phyloP scores from a whole-genome alignment of 2,797 vertebrate species.

The Schizothorax lantsangensis region DNA sequence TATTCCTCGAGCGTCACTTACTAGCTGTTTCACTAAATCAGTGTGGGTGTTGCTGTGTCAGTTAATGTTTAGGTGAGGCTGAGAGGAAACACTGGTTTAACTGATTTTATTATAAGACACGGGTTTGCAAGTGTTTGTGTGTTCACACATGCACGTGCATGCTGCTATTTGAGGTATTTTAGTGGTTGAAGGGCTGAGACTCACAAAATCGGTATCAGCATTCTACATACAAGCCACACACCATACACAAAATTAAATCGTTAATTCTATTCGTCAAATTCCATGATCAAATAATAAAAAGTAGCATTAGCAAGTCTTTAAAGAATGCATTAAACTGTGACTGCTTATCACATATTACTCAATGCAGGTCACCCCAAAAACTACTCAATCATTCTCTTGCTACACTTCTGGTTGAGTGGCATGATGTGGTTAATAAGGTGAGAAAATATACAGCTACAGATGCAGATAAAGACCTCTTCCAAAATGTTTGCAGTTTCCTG shows the following conservation, averaged over 20 bases:
- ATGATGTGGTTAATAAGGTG: slow-evolving; percentile 28
- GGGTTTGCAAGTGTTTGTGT: not conserved
- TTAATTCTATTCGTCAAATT: not conserved
- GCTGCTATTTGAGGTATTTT: not conserved
- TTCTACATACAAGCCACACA: not conserved
- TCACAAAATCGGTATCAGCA: not conserved
- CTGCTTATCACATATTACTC: not conserved
- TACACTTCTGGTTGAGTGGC: not conserved
- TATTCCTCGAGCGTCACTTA: not conserved
- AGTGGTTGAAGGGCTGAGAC: not conserved
- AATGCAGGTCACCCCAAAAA: not conserved
- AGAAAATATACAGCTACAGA: not conserved
- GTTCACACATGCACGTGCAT: not conserved
- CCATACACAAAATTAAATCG: not conserved
- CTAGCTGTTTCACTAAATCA: not conserved
- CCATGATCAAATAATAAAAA: not conserved
- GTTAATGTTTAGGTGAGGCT: slow-evolving; percentile 34
- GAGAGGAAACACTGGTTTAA: slow-evolving; percentile 43
- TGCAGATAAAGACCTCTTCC: not conserved
- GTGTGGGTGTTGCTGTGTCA: slow-evolving; percentile 1
- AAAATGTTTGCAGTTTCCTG: slow-evolving; percentile 2
- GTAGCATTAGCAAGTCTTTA: not conserved
- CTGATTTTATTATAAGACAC: slow-evolving; percentile 3
- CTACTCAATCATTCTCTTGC: not conserved
- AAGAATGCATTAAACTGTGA: not conserved